Percentiles rank a stretch among this genome's conserved stretches.
phyloP scores from a whole-genome alignment of 2,888 invertebrate species.

The Azorinus chamasolen region DNA sequence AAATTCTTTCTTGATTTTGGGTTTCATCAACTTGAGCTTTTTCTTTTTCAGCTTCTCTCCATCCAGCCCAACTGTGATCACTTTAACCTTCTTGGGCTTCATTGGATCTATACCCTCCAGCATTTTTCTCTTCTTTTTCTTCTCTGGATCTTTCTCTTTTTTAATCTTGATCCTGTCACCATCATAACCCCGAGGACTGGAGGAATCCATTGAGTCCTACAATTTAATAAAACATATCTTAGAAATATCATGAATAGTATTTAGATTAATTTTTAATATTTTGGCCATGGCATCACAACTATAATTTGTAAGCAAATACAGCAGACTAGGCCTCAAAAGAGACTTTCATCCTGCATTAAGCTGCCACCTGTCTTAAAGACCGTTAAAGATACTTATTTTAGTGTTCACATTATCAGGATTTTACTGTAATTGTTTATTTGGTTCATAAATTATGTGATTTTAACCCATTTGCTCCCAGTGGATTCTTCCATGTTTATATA shows the following conservation, averaged over 20 bases:
- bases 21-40: constrained; percentile 70
- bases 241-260: background rate
- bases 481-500: no score
- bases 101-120: constrained; percentile 46
- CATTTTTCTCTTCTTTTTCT: constrained; percentile 70
- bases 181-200: constrained; percentile 57
- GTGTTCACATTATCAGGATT: no score
- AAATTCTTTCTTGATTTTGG: constrained; percentile 71
- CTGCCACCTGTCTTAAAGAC: no score
- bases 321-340: no score
- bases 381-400: no score
- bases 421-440: no score
- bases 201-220: constrained; percentile 40
- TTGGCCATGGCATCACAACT: no score
- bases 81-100: constrained; percentile 69
- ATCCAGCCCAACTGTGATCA: constrained; percentile 69
- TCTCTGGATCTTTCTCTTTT: constrained; percentile 74
- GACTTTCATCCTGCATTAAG: no score
- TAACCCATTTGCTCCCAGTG: no score
- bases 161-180: constrained; percentile 74
- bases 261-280: background rate
- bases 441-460: no score
- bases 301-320: no score
- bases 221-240: background rate
- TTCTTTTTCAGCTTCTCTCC: constrained; percentile 74